A percentile compares a stretch with the other conserved stretches of the same genome.
phyloP scores from a whole-genome alignment of 2,113 vertebrate genomes.

The Phrynosoma platyrhinos region DNA sequence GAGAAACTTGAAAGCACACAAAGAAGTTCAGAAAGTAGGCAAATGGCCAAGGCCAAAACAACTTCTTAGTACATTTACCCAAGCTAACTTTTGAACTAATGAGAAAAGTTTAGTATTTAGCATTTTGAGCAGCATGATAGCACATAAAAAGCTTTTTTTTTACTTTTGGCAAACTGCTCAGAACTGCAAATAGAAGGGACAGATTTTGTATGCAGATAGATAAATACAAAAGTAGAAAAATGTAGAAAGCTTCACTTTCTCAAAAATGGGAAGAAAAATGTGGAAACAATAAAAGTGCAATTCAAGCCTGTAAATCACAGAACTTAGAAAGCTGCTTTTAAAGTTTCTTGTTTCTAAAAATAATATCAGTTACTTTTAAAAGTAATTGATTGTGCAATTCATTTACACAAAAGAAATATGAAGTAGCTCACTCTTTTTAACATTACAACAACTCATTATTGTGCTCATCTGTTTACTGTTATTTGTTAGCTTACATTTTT shows the following conservation, averaged over 20 bases:
- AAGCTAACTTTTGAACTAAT: constrained; percentile 15
- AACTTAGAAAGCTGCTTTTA: neutral
- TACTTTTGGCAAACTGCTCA: neutral
- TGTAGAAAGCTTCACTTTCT: neutral
- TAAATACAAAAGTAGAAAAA: neutral
- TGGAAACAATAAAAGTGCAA: neutral
- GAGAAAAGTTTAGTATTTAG: neutral
- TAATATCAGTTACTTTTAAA: neutral
- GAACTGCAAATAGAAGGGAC: neutral
- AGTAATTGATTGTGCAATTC: neutral
- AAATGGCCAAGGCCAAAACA: neutral
- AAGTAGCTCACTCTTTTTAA: neutral
- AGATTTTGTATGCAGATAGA: neutral
- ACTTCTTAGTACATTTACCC: neutral
- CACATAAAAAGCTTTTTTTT: neutral
- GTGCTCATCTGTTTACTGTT: no score
- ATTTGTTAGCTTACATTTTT: neutral
- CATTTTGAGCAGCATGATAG: neutral
- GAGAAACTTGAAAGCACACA: neutral
- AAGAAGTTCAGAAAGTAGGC: neutral
- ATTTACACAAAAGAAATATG: no score
- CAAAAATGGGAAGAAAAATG: neutral
- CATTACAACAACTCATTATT: neutral
- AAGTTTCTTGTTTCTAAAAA: neutral
- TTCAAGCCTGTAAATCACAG: neutral